Percentiles rank a stretch among this genome's conserved stretches.
These are phyloP conservation scores for Drosophila novamexicana DNA, from an alignment of 1,140 invertebrate species.

Conservation along the genomic window DNA sequence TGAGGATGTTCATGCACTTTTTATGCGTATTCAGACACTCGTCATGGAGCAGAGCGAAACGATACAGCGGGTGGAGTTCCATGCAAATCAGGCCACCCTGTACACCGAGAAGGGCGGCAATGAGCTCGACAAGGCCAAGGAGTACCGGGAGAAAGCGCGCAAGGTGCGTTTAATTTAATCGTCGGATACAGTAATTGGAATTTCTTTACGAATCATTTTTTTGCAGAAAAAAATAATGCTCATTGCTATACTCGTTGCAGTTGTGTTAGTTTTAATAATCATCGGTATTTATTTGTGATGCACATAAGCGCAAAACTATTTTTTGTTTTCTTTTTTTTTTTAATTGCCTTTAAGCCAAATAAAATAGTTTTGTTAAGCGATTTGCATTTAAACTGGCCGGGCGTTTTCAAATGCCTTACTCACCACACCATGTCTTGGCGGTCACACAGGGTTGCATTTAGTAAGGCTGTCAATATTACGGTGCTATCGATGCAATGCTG, in stretches of 20 bases:
- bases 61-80: constrained; percentile 81
- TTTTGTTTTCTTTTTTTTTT: constrained; percentile 30
- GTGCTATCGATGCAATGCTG: not conserved
- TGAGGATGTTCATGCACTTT: constrained; percentile 81
- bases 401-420: constrained; percentile 13
- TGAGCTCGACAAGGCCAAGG: constrained; percentile 75
- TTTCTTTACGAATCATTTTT: constrained; percentile 3
- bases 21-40: constrained; percentile 80
- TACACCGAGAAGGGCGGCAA: constrained; percentile 75
- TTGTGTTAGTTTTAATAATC: constrained; percentile 74
- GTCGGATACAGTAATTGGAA: not conserved
- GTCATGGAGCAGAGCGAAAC: constrained; percentile 82
- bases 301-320: constrained; percentile 18
- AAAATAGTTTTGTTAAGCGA: constrained; percentile 30
- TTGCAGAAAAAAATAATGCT: constrained; percentile 82
- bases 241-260: constrained; percentile 64
- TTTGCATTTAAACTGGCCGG: constrained; percentile 2
- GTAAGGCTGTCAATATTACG: not conserved
- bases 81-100: constrained; percentile 78
- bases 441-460: constrained; percentile 23
- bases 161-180: constrained; percentile 55
- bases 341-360: constrained; percentile 39
- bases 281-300: constrained; percentile 81
- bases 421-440: constrained; percentile 7
- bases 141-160: constrained; percentile 68